Percentiles rank a stretch among this genome's conserved stretches.
These are phyloP conservation scores for Todus mexicanus DNA, from an alignment of 2,797 vertebrate species.

Conservation along the genomic window DNA sequence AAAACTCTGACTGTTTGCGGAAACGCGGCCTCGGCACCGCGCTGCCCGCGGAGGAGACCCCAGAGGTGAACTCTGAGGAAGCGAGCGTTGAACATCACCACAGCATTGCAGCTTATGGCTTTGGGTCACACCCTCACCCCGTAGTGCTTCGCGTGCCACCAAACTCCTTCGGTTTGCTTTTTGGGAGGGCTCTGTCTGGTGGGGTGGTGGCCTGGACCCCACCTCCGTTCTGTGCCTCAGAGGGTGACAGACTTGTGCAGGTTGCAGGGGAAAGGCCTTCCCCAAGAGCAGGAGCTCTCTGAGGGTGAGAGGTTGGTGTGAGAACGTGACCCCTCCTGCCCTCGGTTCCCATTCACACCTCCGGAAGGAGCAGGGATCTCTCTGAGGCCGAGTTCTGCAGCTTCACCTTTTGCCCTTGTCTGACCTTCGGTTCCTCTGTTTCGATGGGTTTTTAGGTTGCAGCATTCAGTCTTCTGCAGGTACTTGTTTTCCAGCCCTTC, in stretches of 20 bases:
- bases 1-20: neutral
- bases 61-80: neutral
- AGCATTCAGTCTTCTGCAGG: neutral
- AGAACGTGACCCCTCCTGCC: neutral
- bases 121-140: no score
- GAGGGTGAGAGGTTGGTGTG: neutral
- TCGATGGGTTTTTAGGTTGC: neutral
- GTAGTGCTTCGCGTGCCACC: neutral
- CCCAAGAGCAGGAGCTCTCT: neutral
- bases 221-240: neutral
- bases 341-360: accelerated
- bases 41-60: neutral
- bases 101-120: no score
- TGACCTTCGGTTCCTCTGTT: neutral
- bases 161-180: neutral
- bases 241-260: neutral
- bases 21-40: neutral
- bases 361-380: neutral
- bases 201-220: neutral
- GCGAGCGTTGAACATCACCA: neutral
- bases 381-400: neutral
- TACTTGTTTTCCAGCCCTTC: neutral
- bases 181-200: neutral
- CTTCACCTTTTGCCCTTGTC: neutral
- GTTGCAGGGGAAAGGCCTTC: neutral